Evolutionary conservation across 2,113 vertebrate genomes (phyloP).

Genomic region (Ahaetulla prasina): DNA sequence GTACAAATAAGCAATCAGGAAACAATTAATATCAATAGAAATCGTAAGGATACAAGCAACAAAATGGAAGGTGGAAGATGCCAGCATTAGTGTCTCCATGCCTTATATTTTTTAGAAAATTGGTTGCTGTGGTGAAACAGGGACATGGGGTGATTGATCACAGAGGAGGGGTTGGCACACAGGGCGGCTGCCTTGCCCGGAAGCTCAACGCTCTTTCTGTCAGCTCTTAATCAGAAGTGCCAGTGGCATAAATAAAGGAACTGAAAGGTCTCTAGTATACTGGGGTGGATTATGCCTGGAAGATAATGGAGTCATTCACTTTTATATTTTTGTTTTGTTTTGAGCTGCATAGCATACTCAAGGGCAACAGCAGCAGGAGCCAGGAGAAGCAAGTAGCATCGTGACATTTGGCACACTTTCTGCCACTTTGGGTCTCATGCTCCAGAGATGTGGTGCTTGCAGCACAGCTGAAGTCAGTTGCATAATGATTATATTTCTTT

Average conservation of each 20-base stretch:
- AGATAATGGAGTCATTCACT: background rate
- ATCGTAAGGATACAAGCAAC: no score
- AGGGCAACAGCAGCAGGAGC: background rate
- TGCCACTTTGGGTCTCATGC: background rate
- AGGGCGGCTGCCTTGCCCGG: background rate
- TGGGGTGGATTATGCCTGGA: background rate
- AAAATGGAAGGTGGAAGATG: background rate
- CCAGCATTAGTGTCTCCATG: background rate
- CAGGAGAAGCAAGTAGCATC: background rate
- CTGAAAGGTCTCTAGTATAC: background rate
- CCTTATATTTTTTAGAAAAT: background rate
- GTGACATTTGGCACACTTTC: background rate
- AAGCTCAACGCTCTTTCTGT: background rate
- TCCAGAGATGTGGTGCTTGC: background rate
- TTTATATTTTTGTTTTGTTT: background rate
- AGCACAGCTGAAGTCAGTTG: background rate
- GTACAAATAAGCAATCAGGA: no score
- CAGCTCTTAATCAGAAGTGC: background rate
- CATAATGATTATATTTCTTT: background rate
- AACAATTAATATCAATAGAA: no score
- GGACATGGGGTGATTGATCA: background rate
- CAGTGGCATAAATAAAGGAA: background rate
- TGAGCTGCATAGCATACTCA: background rate
- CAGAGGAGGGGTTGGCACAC: background rate
- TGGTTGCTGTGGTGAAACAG: background rate